Evolutionary conservation across 2,797 vertebrate species (phyloP), one percentile per base, ranked within the genome.

Genomic region (Neostethus bicornis): DNA sequence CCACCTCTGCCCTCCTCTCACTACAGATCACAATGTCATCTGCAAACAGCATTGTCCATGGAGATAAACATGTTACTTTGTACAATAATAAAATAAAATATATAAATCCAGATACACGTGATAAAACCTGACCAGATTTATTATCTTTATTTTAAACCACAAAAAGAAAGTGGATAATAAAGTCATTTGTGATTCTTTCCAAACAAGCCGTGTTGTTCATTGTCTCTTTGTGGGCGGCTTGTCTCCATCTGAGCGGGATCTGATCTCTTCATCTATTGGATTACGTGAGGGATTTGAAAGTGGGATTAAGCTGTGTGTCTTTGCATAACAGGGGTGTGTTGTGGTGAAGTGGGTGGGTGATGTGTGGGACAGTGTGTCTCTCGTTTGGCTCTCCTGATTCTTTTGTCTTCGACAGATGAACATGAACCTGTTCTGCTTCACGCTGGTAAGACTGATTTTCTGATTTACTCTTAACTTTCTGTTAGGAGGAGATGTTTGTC

Each of bases 391-490:
- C 41, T 8, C 28, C 70, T 19, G 45, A 45, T 61, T 75, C 61
- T 6, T n/a, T 63, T 71, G 66, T 83, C 66, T 70, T 45, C 57
- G 65, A 61, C 35, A 53, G 41, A 54, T 77, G 84, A 73, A 83
- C 65, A 97, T 97, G 95, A 96, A 96, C 85, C 92, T 97, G 63
- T 96, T 97, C 90, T 97, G 95, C 88, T 94, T 97, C 90, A 94
- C 94, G 0, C 83, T 96, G 95, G 94, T 97, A 93, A 95, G 95
- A 92, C 12, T 14, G 10, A 2, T 46, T 17, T 48, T 66, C 7
- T 60, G 8, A 29, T 26, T 24, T 46, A 2, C 24, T 55, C 32
- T 25, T 5, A 10, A 1, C 19, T 9, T 51, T 2, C 2, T 8
- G 11, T 31, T 37, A 37, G 16, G 21, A 19, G 39, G 11, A 25